Evolutionary conservation across 1,140 invertebrate genomes (phyloP).

Genomic region (Drosophila arizonae): DNA sequence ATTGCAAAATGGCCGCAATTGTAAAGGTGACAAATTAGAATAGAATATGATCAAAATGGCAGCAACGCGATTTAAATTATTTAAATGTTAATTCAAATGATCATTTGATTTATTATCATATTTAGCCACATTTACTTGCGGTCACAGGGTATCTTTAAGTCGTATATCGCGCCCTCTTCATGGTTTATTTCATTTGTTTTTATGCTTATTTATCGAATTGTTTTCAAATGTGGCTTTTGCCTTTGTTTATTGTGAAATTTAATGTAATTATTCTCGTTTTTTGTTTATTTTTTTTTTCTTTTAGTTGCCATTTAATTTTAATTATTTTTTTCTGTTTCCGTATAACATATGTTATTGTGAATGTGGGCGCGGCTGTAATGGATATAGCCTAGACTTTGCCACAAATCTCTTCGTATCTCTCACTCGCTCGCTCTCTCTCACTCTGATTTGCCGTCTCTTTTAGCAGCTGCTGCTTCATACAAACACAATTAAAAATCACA

Average conservation of each 20-base stretch:
- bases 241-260: conserved; percentile 47
- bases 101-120: too few species aligned
- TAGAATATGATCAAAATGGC: too few species aligned
- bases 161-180: neutral
- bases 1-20: too few species aligned
- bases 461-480: conserved; percentile 12
- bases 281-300: neutral
- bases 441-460: neutral
- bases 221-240: conserved; percentile 49
- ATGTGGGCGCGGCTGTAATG: neutral
- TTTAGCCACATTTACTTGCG: too few species aligned
- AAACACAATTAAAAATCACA: conserved; percentile 78
- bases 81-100: too few species aligned
- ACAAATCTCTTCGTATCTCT: neutral
- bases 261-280: conserved; percentile 46
- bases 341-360: neutral
- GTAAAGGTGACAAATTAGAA: too few species aligned
- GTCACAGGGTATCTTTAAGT: neutral
- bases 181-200: conserved; percentile 29
- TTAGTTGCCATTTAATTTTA: conserved; percentile 39
- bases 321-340: neutral
- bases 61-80: too few species aligned
- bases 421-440: neutral
- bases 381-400: neutral
- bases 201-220: conserved; percentile 59